Evolutionary conservation across 2,797 vertebrate species (phyloP).

Genomic region (Echeneis naucrates): DNA sequence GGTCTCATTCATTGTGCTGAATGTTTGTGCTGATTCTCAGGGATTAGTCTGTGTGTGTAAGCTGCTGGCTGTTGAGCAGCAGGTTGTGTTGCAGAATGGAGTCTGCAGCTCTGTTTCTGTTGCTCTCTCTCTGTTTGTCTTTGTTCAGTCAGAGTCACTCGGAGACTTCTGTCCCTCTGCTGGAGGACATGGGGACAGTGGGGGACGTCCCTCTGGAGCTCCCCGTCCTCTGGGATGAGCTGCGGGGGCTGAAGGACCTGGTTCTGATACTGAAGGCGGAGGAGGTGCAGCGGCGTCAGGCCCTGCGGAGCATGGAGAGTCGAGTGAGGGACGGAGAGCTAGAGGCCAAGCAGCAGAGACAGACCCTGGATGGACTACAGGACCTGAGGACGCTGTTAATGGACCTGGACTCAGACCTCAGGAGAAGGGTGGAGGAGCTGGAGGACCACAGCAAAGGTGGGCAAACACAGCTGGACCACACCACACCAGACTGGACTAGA

Average conservation of each 20-base stretch:
- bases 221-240: conserved; percentile 60
- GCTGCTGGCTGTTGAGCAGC: background rate
- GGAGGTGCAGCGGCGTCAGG: conserved; percentile 58
- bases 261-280: conserved; percentile 61
- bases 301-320: conserved; percentile 58
- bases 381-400: conserved; percentile 12
- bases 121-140: conserved; percentile 28
- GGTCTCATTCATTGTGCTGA: too few species aligned
- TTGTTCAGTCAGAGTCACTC: background rate
- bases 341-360: conserved; percentile 41
- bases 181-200: accelerated
- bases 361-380: conserved; percentile 26
- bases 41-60: conserved; percentile 25
- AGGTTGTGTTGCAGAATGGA: conserved; percentile 50
- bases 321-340: conserved; percentile 57
- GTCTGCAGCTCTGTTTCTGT: conserved; percentile 25
- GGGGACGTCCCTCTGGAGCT: background rate
- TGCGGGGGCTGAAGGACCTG: conserved; percentile 65
- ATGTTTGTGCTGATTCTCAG: too few species aligned
- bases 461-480: too few species aligned
- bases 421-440: conserved; percentile 42
- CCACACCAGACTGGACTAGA: too few species aligned
- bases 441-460: conserved; percentile 49
- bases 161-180: background rate
- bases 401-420: conserved; percentile 25